Conservation (phyloP, 1,140 invertebrate species). For the Bombus pascuorum region DNA sequence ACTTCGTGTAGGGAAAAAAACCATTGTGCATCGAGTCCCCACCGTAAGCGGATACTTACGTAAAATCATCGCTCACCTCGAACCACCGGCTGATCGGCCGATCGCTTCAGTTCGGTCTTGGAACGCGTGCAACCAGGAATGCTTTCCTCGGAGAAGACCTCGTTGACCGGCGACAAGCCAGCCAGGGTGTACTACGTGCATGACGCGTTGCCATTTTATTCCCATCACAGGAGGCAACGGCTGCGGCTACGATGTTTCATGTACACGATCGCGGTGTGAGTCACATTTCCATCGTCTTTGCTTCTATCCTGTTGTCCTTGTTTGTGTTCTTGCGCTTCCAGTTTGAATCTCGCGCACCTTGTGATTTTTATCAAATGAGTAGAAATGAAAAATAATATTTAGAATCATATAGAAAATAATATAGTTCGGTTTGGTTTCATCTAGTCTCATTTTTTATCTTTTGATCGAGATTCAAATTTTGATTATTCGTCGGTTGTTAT, state of each 20-base stretch:
- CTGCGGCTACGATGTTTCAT: conserved; percentile 52
- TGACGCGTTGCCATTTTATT: conserved; percentile 51
- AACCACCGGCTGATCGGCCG: neutral
- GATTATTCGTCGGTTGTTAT: neutral
- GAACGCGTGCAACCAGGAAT: conserved; percentile 7
- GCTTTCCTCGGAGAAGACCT: conserved; percentile 53
- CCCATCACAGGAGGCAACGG: conserved; percentile 53
- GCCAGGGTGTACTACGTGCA: conserved; percentile 47
- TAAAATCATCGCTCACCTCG: conserved; percentile 52
- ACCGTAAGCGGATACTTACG: conserved; percentile 52
- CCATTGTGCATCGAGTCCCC: conserved; percentile 12
- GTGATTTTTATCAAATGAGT: neutral
- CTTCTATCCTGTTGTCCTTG: neutral
- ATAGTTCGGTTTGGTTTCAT: neutral
- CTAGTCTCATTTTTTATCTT: neutral
- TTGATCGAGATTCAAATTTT: neutral
- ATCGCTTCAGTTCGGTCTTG: conserved; percentile 35
- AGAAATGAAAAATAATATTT: neutral
- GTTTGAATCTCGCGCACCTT: no score
- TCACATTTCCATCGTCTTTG: neutral
- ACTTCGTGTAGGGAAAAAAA: neutral
- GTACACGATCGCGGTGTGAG: conserved; percentile 58
- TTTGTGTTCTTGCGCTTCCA: no score
- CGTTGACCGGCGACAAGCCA: conserved; percentile 41
- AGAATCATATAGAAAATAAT: neutral